phyloP scores from a whole-genome alignment of 2,888 invertebrate genomes.

The Noctua janthe region DNA sequence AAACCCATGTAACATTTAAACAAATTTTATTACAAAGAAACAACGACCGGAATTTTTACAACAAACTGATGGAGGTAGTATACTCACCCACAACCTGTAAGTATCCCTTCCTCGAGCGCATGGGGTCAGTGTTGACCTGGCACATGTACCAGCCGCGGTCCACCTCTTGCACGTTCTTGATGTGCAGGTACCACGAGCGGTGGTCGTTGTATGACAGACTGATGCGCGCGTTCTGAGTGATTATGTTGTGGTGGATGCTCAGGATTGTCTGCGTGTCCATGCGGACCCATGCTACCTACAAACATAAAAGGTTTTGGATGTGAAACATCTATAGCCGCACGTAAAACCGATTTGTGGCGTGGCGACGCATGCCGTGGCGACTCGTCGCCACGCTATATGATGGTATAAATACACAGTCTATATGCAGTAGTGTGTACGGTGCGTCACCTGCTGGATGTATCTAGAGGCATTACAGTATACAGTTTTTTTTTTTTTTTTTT shows the following conservation, averaged over 20 bases:
- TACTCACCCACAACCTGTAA: slow-evolving; percentile 97
- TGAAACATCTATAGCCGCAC: no score
- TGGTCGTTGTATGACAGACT: slow-evolving; percentile 97
- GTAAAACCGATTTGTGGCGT: no score
- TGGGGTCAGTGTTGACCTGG: slow-evolving; percentile 97
- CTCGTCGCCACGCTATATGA: no score
- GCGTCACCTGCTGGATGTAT: no score
- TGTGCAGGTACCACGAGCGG: slow-evolving; percentile 97
- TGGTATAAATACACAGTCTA: no score
- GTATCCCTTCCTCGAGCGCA: slow-evolving; percentile 96
- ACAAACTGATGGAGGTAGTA: slow-evolving; percentile 7
- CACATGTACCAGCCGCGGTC: slow-evolving; percentile 98
- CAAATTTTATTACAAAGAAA: not conserved
- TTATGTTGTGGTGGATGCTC: slow-evolving; percentile 97
- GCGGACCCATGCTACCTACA: slow-evolving; percentile 97
- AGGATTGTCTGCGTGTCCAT: slow-evolving; percentile 98
- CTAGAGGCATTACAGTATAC: no score
- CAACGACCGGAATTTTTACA: slow-evolving; percentile 1
- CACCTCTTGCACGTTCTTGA: slow-evolving; percentile 95
- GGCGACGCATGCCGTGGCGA: no score
- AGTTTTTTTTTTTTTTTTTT: no score
- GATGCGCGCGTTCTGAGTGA: slow-evolving; percentile 97
- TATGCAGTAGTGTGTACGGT: no score
- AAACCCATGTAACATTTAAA: not conserved
- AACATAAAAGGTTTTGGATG: slow-evolving; percentile 11